Percentiles rank a stretch among this genome's conserved stretches.
These are phyloP conservation scores for Otolemur crassicaudatus DNA, from an alignment of 2,797 vertebrate species.

Conservation along the genomic window DNA sequence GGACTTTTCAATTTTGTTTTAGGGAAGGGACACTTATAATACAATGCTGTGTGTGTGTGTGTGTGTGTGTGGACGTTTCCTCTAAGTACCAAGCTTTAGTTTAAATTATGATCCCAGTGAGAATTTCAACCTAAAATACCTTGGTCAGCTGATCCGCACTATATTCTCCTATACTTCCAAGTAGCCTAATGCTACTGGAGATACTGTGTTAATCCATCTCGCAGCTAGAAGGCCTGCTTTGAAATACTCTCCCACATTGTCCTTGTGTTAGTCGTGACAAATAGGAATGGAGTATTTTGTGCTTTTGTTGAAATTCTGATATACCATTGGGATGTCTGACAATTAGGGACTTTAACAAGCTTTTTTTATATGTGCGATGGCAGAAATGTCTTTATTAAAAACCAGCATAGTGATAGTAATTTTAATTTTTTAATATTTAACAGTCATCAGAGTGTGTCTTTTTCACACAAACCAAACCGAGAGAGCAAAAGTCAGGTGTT, in stretches of 20 bases:
- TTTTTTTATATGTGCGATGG: background rate
- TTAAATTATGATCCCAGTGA: background rate
- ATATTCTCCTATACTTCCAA: background rate
- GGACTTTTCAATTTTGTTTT: slow-evolving; percentile 67
- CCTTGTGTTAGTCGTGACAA: background rate
- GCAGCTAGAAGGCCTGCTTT: background rate
- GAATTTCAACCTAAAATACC: slow-evolving; percentile 45
- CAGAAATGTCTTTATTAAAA: slow-evolving; percentile 11
- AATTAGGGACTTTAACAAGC: background rate
- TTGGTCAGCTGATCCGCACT: background rate
- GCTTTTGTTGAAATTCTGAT: slow-evolving; percentile 49
- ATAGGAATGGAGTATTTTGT: background rate
- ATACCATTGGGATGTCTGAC: background rate
- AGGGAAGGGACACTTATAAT: background rate
- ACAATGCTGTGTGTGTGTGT: background rate
- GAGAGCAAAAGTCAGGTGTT: background rate
- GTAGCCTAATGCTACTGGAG: background rate
- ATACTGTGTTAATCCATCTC: background rate
- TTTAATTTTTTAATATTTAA: slow-evolving; percentile 2
- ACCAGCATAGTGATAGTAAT: background rate
- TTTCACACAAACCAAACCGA: background rate
- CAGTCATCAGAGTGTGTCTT: background rate
- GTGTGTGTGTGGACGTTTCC: background rate
- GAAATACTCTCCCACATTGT: background rate
- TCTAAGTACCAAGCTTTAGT: slow-evolving; percentile 14